Evolutionary conservation across 1,140 invertebrate species (phyloP).

Genomic region (Sitobion miscanthi): DNA sequence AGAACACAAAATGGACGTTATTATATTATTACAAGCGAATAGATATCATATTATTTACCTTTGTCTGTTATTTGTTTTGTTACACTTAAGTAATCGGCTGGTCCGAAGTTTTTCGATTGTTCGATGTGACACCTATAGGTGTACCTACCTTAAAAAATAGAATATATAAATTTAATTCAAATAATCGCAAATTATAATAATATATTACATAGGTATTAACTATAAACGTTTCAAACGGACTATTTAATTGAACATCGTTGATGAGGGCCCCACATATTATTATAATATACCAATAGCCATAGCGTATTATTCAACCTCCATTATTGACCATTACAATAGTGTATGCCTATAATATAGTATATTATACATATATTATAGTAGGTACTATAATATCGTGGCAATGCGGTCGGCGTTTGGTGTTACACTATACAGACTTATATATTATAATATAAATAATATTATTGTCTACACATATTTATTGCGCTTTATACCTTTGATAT

Average conservation of each 20-base stretch:
- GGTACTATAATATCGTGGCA: not conserved
- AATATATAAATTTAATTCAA: not conserved
- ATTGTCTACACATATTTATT: not conserved
- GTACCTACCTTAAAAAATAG: not conserved
- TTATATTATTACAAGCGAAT: not conserved
- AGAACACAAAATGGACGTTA: not conserved
- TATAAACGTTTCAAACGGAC: not conserved
- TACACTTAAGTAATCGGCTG: not conserved
- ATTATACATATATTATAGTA: not conserved
- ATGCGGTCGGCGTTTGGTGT: not conserved
- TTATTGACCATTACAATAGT: not conserved
- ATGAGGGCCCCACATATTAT: constrained; percentile 1
- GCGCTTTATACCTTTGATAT: not conserved
- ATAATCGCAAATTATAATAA: not conserved
- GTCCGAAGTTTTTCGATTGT: not conserved
- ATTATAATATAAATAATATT: not conserved
- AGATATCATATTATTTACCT: constrained; percentile 16
- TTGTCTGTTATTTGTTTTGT: constrained; percentile 35
- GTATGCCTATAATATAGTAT: not conserved
- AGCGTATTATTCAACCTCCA: not conserved
- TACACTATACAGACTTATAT: not conserved
- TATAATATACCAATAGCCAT: not conserved
- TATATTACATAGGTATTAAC: not conserved
- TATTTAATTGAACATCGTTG: not conserved
- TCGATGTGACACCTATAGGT: not conserved